A percentile compares a stretch with the other conserved stretches of the same genome.
Evolutionary conservation across 1,140 invertebrate species (phyloP).

Genomic region (Polypedilum vanderplanki): DNA sequence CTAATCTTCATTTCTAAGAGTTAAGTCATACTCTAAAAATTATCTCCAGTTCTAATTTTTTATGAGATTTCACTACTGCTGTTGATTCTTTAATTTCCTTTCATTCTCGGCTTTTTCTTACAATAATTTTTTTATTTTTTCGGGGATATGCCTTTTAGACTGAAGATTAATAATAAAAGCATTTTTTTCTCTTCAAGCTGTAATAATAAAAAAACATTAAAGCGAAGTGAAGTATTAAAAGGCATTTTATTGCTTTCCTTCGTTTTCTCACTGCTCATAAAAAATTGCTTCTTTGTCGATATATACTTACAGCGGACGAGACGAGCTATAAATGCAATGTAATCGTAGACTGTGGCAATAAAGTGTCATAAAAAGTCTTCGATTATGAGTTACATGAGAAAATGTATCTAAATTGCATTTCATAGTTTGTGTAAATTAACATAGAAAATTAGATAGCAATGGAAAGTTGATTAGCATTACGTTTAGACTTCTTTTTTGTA

Average conservation of each 20-base stretch:
- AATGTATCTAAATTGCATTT: background rate
- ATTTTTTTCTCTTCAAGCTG: background rate
- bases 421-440: background rate
- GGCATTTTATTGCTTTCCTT: conserved; percentile 14
- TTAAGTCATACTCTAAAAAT: background rate
- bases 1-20: no score
- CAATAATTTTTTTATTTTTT: background rate
- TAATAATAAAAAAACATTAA: conserved; percentile 15
- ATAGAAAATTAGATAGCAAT: background rate
- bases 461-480: conserved; percentile 12
- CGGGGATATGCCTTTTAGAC: background rate
- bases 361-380: conserved; percentile 6
- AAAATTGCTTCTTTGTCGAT: background rate
- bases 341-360: conserved; percentile 4
- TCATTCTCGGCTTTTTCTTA: background rate
- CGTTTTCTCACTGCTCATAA: background rate
- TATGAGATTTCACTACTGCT: background rate
- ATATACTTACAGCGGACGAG: background rate
- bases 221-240: conserved; percentile 18
- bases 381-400: background rate
- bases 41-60: background rate
- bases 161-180: conserved; percentile 19
- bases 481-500: background rate
- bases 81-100: background rate
- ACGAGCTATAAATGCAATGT: background rate